phyloP scores from a whole-genome alignment of 2,888 invertebrate species.

The Pachymerium ferrugineum region DNA sequence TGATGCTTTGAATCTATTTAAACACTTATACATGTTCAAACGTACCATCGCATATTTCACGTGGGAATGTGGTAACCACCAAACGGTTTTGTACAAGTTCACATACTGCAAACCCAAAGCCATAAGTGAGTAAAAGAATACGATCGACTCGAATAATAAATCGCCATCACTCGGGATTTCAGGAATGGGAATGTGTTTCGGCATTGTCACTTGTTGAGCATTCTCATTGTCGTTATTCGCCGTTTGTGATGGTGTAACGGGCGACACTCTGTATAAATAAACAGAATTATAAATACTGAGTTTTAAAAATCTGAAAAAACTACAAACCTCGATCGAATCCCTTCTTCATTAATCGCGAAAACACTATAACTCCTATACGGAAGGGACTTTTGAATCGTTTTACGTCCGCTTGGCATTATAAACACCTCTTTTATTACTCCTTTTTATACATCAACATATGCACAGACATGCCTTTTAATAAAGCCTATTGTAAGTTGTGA shows the following conservation, averaged over 20 bases:
- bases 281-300: no score
- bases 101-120: constrained; percentile 81
- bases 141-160: constrained; percentile 75
- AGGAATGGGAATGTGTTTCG: constrained; percentile 47
- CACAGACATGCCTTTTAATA: no score
- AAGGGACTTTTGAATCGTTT: constrained; percentile 10
- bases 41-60: constrained; percentile 80
- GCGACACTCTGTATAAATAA: neutral
- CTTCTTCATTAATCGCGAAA: constrained; percentile 17
- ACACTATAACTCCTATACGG: neutral
- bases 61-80: constrained; percentile 94
- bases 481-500: no score
- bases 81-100: constrained; percentile 89
- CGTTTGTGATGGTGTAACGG: neutral
- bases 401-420: constrained; percentile 16
- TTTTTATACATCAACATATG: neutral
- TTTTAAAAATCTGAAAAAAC: neutral
- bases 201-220: constrained; percentile 34
- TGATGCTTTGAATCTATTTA: no score
- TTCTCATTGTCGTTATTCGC: neutral
- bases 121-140: constrained; percentile 71
- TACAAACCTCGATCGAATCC: neutral
- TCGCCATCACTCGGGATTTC: constrained; percentile 68
- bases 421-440: no score
- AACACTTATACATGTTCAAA: no score